Evolutionary conservation across 2,113 vertebrate species (phyloP).

Genomic region (Gallinago paraguaiae): DNA sequence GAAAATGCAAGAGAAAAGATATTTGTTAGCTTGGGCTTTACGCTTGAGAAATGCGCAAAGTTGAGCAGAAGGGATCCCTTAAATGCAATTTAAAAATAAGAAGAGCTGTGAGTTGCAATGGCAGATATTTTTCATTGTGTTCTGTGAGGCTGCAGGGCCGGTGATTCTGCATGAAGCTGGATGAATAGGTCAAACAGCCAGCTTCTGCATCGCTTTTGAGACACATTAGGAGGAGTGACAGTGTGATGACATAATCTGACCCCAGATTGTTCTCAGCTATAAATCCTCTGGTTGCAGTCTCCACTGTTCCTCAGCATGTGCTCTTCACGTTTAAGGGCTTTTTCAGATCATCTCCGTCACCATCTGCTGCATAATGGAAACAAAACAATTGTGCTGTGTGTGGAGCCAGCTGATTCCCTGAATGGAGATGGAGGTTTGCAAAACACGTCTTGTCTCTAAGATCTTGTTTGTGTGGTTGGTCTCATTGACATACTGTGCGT

Average conservation of each 20-base stretch:
- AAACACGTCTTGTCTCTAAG: not conserved
- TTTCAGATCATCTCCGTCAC: slow-evolving; percentile 54
- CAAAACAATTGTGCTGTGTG: slow-evolving; percentile 3
- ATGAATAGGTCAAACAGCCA: not conserved
- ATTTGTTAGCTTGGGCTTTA: not conserved
- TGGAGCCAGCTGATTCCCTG: slow-evolving; percentile 9
- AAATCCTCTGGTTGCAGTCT: slow-evolving; percentile 34
- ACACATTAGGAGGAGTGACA: not conserved
- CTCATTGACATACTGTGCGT: not conserved
- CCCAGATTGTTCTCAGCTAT: slow-evolving; percentile 10
- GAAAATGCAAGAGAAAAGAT: not conserved
- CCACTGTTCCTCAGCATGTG: slow-evolving; percentile 19
- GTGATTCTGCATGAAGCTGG: not conserved
- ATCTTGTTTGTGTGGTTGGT: not conserved
- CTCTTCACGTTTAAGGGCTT: slow-evolving; percentile 19
- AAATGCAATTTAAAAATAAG: not conserved
- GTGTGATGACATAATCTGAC: slow-evolving; percentile 16
- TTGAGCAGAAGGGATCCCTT: not conserved
- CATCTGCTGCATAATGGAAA: slow-evolving; percentile 49
- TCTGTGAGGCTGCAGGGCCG: not conserved
- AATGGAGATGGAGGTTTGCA: not conserved
- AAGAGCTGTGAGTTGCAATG: not conserved
- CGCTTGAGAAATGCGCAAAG: not conserved
- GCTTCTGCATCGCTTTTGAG: not conserved
- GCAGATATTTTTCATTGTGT: not conserved